phyloP scores from a whole-genome alignment of 53 echinoderm and acorn worm genomes.

The Patiria pectinifera region DNA sequence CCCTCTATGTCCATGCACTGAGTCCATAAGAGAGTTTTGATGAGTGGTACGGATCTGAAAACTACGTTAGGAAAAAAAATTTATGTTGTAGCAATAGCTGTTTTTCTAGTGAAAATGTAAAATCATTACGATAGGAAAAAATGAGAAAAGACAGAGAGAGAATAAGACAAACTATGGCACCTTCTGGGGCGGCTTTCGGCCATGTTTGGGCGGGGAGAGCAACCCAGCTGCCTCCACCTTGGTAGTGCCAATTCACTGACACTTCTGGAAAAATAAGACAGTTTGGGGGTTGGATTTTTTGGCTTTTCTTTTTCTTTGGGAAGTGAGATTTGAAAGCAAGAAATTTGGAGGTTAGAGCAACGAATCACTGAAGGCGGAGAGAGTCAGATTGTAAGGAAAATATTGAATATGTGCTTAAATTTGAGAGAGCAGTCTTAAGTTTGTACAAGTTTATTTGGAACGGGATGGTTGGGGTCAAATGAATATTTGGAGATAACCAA shows the following conservation, averaged over 20 bases:
- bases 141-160: not conserved
- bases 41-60: not conserved
- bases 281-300: not conserved
- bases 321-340: constrained; percentile 5
- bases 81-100: not conserved
- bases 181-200: constrained; percentile 59
- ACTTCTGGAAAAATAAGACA: constrained; percentile 64
- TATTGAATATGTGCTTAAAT: not conserved
- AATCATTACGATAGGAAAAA: not conserved
- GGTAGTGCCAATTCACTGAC: constrained; percentile 65
- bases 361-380: not conserved
- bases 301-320: not conserved
- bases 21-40: not conserved
- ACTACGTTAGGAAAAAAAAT: not conserved
- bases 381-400: not conserved
- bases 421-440: not conserved
- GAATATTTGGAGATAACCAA: not conserved
- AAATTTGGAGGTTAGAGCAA: constrained; percentile 10
- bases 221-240: constrained; percentile 57
- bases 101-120: not conserved
- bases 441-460: not conserved
- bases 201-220: constrained; percentile 53
- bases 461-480: not conserved
- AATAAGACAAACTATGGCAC: constrained; percentile 36
- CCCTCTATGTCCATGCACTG: not conserved